Conservation (phyloP, 2,113 vertebrate species). For the Rhadina sibilatrix region DNA sequence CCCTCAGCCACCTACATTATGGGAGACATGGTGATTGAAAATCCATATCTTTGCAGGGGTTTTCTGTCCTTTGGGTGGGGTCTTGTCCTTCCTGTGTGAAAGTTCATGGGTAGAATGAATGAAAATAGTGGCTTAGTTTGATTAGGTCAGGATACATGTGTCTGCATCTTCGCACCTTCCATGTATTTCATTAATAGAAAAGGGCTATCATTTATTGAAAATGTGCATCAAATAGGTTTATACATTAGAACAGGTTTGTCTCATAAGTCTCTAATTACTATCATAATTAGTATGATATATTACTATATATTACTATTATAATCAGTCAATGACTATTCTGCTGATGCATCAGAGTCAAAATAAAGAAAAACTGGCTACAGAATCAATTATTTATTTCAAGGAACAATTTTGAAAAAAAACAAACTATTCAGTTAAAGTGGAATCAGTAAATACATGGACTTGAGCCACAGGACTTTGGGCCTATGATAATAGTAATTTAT, state of each 20-base stretch:
- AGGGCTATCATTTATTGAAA: not conserved
- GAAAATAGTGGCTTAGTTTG: not conserved
- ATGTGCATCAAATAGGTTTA: not conserved
- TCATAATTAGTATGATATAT: not conserved
- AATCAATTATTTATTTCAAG: not conserved
- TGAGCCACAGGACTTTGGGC: not conserved
- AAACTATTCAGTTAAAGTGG: not conserved
- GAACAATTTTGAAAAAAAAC: not conserved
- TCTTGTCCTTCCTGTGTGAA: not conserved
- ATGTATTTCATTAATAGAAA: not conserved
- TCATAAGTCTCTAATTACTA: not conserved
- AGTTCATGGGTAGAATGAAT: not conserved
- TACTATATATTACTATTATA: not conserved
- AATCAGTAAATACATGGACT: not conserved
- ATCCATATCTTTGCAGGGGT: not conserved
- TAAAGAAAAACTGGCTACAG: not conserved
- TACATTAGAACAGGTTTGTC: not conserved
- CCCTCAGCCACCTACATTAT: not conserved
- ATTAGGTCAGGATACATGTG: not conserved
- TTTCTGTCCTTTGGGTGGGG: not conserved
- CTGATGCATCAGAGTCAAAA: not conserved
- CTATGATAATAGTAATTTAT: not conserved
- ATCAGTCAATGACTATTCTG: not conserved
- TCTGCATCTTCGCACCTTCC: not conserved
- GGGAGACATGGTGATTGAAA: not conserved